These are phyloP conservation scores for Dipodomys ordii DNA, from an alignment of 2,113 vertebrate species.

Conservation along the genomic window DNA sequence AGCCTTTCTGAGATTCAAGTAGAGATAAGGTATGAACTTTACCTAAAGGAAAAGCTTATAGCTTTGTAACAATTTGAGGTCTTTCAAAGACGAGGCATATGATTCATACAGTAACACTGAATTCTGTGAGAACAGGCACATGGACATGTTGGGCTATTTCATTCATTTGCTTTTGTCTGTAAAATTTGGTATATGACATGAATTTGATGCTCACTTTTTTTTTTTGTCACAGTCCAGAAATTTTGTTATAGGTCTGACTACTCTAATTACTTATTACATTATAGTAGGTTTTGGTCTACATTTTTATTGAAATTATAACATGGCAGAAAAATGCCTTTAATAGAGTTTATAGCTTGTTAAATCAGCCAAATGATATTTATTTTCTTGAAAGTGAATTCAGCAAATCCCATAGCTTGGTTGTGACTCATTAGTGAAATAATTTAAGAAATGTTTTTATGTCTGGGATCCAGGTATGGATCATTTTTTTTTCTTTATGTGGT, in stretches of 20 bases:
- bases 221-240: constrained; percentile 3
- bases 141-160: neutral
- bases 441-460: neutral
- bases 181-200: neutral
- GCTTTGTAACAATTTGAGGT: neutral
- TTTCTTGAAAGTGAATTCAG: constrained; percentile 27
- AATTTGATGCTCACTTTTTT: neutral
- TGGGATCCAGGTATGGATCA: neutral
- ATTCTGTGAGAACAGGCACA: neutral
- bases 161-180: neutral
- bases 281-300: neutral
- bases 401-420: constrained; percentile 11
- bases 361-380: neutral
- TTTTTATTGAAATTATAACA: constrained; percentile 9
- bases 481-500: constrained; percentile 3
- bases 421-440: neutral
- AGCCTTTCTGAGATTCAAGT: neutral
- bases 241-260: constrained; percentile 4
- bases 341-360: constrained; percentile 3
- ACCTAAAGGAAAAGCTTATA: neutral
- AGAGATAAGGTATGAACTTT: neutral
- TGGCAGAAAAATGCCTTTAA: neutral
- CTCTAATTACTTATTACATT: neutral
- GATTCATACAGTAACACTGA: neutral
- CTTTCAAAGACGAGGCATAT: neutral